Conservation (phyloP, 2,888 invertebrate species). For the Oxycera nigricornis region DNA sequence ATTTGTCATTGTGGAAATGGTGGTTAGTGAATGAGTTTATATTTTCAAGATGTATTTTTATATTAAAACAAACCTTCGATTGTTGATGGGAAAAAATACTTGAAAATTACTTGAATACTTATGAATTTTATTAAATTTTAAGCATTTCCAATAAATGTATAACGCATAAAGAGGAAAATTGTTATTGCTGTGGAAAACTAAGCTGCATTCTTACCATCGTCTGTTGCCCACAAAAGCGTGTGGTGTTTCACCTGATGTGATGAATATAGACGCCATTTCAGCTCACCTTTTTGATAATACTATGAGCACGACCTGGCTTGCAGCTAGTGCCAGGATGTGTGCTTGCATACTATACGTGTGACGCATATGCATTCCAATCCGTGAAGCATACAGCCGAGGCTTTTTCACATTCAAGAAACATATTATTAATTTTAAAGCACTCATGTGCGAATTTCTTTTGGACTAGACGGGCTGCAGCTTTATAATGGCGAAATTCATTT, state of each 20-base stretch:
- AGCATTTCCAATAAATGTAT: not conserved
- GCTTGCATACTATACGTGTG: not conserved
- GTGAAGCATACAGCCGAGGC: conserved; percentile 12
- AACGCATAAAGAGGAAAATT: conserved; percentile 5
- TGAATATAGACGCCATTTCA: conserved; percentile 11
- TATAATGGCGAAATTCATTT: conserved; percentile 6
- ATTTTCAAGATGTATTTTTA: not conserved
- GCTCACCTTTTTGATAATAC: conserved; percentile 16
- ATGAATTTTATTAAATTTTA: no score
- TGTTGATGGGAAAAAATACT: no score
- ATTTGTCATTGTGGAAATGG: no score
- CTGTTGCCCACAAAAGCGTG: conserved; percentile 18
- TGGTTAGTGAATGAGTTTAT: no score
- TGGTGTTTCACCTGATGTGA: conserved; percentile 31
- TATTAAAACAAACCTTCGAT: not conserved
- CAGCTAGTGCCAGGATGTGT: not conserved
- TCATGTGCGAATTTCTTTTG: conserved; percentile 46
- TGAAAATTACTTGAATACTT: no score
- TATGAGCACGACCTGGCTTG: not conserved
- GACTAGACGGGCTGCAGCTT: conserved; percentile 24
- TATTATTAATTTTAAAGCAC: conserved; percentile 46
- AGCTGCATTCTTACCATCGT: conserved; percentile 15
- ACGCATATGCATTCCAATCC: not conserved
- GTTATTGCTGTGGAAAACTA: conserved; percentile 16
- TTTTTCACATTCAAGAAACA: conserved; percentile 40